Conservation (phyloP, 37 sponge, comb jelly and placozoan genomes). For the Lycopodina hypogea region DNA sequence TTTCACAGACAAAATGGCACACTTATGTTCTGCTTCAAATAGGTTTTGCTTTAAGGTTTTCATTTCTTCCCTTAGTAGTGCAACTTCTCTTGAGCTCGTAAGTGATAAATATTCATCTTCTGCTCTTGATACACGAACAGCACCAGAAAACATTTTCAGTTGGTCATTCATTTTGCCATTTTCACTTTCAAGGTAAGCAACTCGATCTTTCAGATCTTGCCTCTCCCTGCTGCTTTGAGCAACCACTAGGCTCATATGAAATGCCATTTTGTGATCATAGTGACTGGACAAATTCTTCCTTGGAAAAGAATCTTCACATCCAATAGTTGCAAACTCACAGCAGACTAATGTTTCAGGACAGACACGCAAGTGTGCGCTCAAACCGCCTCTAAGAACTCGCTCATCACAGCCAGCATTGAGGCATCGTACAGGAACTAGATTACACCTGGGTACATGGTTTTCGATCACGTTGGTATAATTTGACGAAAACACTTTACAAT, state of each 20-base stretch:
- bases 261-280: not conserved
- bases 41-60: too few species aligned
- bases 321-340: slow-evolving; percentile 20
- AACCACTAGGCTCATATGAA: slow-evolving; percentile 1
- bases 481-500: slow-evolving; percentile 15
- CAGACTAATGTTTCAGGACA: slow-evolving; percentile 16
- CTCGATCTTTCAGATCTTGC: too few species aligned
- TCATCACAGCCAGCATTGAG: slow-evolving; percentile 15
- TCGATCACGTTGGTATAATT: slow-evolving; percentile 18
- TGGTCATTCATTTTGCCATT: too few species aligned
- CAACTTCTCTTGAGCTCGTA: too few species aligned
- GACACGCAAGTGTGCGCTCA: slow-evolving; percentile 9
- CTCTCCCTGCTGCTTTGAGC: not conserved
- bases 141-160: too few species aligned
- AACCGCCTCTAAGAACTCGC: not conserved
- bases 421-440: slow-evolving; percentile 9
- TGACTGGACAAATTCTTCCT: slow-evolving; percentile 13
- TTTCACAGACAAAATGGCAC: too few species aligned
- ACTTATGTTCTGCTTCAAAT: too few species aligned
- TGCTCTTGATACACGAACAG: too few species aligned
- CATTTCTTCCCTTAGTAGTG: too few species aligned
- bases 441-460: slow-evolving; percentile 20
- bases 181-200: too few species aligned
- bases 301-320: slow-evolving; percentile 3
- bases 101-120: too few species aligned